phyloP scores from a whole-genome alignment of 2,888 invertebrate species.

The Cheiracanthium punctorium region DNA sequence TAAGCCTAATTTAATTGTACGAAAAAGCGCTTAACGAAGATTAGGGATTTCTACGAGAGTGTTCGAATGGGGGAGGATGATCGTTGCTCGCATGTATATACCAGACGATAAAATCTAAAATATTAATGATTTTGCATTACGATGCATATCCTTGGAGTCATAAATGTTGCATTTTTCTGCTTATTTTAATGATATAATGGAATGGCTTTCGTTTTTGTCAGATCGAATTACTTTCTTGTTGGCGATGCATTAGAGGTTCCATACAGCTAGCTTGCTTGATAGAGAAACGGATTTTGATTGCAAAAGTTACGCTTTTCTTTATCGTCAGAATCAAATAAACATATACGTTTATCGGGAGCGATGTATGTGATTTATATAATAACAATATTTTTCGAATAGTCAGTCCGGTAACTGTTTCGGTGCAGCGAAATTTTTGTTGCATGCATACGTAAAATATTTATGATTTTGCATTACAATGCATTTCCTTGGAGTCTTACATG shows the following conservation, averaged over 20 bases:
- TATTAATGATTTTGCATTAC: background rate
- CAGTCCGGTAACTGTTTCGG: too few relatives aligned
- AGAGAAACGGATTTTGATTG: too few relatives aligned
- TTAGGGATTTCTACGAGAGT: background rate
- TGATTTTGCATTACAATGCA: background rate
- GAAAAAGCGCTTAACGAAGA: background rate
- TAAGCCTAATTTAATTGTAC: slow-evolving; percentile 10
- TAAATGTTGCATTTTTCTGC: background rate
- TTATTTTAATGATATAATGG: background rate
- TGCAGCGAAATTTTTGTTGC: too few relatives aligned
- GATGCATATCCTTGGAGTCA: background rate
- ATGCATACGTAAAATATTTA: background rate
- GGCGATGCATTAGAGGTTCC: too few relatives aligned
- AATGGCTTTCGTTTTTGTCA: background rate
- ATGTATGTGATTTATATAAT: too few relatives aligned
- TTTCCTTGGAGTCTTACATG: background rate
- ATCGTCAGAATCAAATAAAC: too few relatives aligned
- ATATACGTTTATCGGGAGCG: too few relatives aligned
- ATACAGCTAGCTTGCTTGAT: too few relatives aligned
- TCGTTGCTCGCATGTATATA: background rate
- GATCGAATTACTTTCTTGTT: background rate
- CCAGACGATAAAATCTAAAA: background rate
- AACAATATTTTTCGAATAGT: too few relatives aligned
- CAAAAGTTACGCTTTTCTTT: too few relatives aligned
- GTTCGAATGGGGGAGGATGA: background rate